Base-by-base conservation (phyloP, 1,140 invertebrate species). In the Paramacrobiotus metropolitanus region DNA sequence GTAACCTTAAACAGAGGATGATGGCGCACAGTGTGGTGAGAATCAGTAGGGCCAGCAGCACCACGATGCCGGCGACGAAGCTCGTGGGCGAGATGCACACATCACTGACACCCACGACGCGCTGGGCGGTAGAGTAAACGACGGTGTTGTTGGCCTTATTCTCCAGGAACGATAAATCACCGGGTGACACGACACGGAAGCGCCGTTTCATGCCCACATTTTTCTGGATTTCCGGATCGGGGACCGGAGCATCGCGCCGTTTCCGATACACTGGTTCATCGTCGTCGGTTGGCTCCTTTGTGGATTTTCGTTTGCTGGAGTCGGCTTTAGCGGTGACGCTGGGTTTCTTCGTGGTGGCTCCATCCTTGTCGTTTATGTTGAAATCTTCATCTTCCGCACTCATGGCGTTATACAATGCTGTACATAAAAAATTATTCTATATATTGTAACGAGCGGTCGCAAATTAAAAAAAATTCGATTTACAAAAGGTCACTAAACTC, bases 11-110 rank as follows among this genome's bases (percentile, higher is more conserved):
- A 68, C 85, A 90, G 2, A 90, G 76, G 65, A 88, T 84, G 1
- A 83, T 82, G 28, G 86, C 89, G 40, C 88, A 76, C 15, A 87
- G 74, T 68, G 85, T 89, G 1, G 86, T 87, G 45, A 82, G 81
- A 24, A 90, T 72, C 59, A 91, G 73, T 45, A 88, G 82, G 48
- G 79, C 81, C 30, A 90, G 74, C 2, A 91, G 76, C 18, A 89
- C 77, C 31, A 87, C 78, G 4, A 91, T 75, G 4, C 85, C 86
- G 2, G 85, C 82, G 31, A 86, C 83, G 70, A 91, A 90, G 0
- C 86, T 85, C 18, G 85, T 83, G 1, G 86, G 87, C 1, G 87
- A 90, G 85, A 92, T 89, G 71, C 87, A 92, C 61, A 92, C 87
- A 64, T 87, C 75, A 21, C 80, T 80, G n/a, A 60, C 45, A 2